Base-by-base conservation (phyloP, 2,113 vertebrate genomes). In the Lampris megalopsis region DNA sequence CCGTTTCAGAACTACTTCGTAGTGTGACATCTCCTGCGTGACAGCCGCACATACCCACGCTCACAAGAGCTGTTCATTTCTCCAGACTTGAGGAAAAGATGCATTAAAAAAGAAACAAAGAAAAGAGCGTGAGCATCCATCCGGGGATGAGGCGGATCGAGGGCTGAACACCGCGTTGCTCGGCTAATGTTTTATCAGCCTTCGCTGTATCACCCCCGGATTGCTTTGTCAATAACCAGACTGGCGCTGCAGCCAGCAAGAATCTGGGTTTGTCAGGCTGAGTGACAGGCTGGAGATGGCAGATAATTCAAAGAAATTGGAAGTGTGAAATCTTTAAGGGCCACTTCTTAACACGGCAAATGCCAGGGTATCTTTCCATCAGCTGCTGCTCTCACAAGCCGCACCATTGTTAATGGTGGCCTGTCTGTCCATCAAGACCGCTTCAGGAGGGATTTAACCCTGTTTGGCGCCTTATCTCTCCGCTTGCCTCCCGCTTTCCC, bases 291-390 rank as follows among this genome's bases (percentile, higher is more conserved):
- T 94, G 93, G 93, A 98, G 96, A 97, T 98, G 96, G 96, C 93
- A 95, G 97, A 97, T 98, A 98, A 97, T 97, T 97, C 96, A 96
- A 96, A 98, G 96, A 96, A 96, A 97, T 95, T 97, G 96, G 94
- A 97, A 96, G 96, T 97, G 94, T 96, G 95, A 97, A 97, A 97
- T 97, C 96, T 98, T 97, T 97, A 98, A 98, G 96, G 96, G 95
- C 95, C 94, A 95, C 94, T 95, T 96, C 95, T 97, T 93, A 94
- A 94, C 95, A 93, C 95, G 93, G 96, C 95, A 98, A 97, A 98
- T 97, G 96, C 95, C 96, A 97, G 95, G 95, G 95, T 97, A 98
- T 98, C 97, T 97, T 96, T 95, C 95, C 95, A 98, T 97, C 96
- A 96, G 94, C 95, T 92, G 93, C 93, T 94, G 95, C 94, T 95